phyloP scores from a whole-genome alignment of 2,888 invertebrate genomes.

The Lasius platythorax region DNA sequence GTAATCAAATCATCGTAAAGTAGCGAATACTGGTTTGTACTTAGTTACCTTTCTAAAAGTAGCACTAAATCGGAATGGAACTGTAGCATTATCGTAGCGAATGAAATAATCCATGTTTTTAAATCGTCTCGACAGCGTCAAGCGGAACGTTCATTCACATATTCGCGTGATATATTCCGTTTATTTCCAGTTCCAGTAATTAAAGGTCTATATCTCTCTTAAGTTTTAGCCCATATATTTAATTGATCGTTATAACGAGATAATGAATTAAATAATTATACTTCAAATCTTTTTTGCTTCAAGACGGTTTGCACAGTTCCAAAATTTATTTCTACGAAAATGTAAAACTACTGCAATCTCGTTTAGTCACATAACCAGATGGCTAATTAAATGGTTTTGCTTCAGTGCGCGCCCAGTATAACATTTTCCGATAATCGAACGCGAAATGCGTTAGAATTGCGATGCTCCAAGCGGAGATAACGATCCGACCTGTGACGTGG shows the following conservation, averaged over 20 bases:
- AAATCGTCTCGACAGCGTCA: background rate
- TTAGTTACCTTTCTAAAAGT: conserved; percentile 32
- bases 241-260: background rate
- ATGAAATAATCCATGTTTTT: conserved; percentile 22
- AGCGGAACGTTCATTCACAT: conserved; percentile 17
- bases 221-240: background rate
- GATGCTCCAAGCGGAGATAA: conserved; percentile 38
- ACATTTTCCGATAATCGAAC: conserved; percentile 46
- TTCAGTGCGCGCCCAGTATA: background rate
- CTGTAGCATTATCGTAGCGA: background rate
- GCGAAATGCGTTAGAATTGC: conserved; percentile 22
- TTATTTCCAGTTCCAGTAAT: conserved; percentile 5
- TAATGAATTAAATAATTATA: conserved; percentile 5
- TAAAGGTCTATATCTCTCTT: background rate
- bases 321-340: background rate
- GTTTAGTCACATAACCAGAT: background rate
- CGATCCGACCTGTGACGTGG: conserved; percentile 31
- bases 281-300: background rate
- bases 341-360: background rate
- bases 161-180: background rate
- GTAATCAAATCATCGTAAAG: conserved; percentile 36
- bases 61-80: background rate
- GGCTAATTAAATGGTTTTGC: conserved; percentile 32
- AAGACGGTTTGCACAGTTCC: background rate
- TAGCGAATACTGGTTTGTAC: background rate